Evolutionary conservation across 2,797 vertebrate genomes (phyloP).

Genomic region (Aulostomus chinensis): DNA sequence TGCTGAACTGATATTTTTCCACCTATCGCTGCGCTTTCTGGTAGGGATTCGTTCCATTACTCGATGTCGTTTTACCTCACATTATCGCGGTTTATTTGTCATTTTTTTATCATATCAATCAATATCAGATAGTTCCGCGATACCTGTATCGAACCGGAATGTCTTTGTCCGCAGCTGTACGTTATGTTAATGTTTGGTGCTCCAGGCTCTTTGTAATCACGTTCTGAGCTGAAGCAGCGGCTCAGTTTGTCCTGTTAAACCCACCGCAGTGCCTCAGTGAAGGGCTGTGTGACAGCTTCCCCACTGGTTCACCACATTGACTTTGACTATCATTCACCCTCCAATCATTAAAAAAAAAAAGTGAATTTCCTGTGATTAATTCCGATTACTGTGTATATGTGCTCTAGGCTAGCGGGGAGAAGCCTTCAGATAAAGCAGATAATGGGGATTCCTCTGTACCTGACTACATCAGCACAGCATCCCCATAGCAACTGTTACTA

Average conservation of each 20-base stretch:
- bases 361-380: too few species aligned
- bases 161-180: constrained; percentile 6
- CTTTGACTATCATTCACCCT: too few species aligned
- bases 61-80: too few species aligned
- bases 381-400: too few species aligned
- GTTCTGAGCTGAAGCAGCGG: not conserved
- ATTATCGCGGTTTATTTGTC: too few species aligned
- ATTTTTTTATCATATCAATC: not conserved
- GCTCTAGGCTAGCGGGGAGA: constrained; percentile 28
- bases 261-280: constrained; percentile 37
- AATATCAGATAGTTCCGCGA: too few species aligned
- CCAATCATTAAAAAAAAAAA: too few species aligned
- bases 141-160: not conserved
- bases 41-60: too few species aligned
- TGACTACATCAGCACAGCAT: constrained; percentile 41
- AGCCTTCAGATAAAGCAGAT: constrained; percentile 24
- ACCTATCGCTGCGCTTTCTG: constrained; percentile 25
- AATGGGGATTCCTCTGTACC: constrained; percentile 64
- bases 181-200: too few species aligned
- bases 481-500: constrained; percentile 65
- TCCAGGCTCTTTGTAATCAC: too few species aligned
- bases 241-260: constrained; percentile 6
- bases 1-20: too few species aligned
- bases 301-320: too few species aligned
- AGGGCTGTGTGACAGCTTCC: constrained; percentile 19